These are phyloP conservation scores for Carassius carassius DNA, from an alignment of 2,113 vertebrate species.

Conservation along the genomic window DNA sequence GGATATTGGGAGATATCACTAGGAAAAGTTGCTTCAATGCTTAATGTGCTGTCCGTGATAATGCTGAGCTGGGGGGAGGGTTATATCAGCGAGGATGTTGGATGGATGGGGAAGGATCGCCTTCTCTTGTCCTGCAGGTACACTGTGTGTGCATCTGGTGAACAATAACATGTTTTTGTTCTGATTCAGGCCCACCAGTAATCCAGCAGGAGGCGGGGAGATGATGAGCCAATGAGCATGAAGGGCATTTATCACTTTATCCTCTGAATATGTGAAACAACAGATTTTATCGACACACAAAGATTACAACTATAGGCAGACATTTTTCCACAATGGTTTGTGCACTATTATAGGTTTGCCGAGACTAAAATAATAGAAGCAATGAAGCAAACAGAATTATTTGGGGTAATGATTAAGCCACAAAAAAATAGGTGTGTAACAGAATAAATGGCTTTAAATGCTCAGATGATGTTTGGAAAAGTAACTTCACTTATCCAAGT, in stretches of 20 bases:
- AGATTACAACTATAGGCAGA: not conserved
- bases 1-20: not conserved
- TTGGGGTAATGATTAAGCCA: not conserved
- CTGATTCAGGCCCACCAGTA: constrained; percentile 24
- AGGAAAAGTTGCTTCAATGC: constrained; percentile 35
- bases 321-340: not conserved
- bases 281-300: constrained; percentile 14
- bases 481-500: too few relatives aligned
- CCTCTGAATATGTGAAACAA: constrained; percentile 21
- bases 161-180: constrained; percentile 59
- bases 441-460: not conserved
- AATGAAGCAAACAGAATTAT: not conserved
- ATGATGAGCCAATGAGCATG: constrained; percentile 26
- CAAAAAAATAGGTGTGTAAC: not conserved
- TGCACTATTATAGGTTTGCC: not conserved
- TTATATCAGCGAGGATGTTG: not conserved
- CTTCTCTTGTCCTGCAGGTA: constrained; percentile 42
- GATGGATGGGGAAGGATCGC: constrained; percentile 17
- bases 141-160: constrained; percentile 17
- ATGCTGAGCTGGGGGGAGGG: not conserved
- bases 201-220: constrained; percentile 23
- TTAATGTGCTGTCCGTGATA: constrained; percentile 17
- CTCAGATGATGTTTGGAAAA: too few relatives aligned
- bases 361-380: not conserved
- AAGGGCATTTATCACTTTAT: constrained; percentile 17